A percentile compares a stretch with the other conserved stretches of the same genome.
phyloP scores from a whole-genome alignment of 2,797 vertebrate genomes.

The Muscicapa comitata region DNA sequence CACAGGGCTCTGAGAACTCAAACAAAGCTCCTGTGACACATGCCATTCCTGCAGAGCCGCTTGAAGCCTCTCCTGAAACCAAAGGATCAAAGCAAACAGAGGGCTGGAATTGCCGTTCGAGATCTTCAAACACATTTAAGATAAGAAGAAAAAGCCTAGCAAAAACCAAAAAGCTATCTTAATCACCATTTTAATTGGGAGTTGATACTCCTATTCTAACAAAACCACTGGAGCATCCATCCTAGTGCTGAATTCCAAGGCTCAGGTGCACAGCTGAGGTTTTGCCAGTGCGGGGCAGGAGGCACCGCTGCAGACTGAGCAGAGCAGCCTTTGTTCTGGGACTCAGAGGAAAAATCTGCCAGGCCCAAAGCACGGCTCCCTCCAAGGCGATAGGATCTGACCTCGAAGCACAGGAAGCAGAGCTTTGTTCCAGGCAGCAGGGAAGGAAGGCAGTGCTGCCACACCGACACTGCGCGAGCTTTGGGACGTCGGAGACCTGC shows the following conservation, averaged over 20 bases:
- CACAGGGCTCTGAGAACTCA: background rate
- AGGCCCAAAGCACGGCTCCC: background rate
- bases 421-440: background rate
- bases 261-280: background rate
- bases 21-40: background rate
- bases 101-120: fast-evolving
- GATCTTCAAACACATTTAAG: background rate
- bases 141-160: background rate
- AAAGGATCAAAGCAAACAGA: background rate
- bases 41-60: background rate
- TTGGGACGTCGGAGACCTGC: background rate
- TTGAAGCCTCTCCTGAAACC: background rate
- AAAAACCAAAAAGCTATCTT: background rate
- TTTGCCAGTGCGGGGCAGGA: background rate
- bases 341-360: background rate
- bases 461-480: fast-evolving
- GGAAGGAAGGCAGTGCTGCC: background rate
- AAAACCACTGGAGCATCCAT: background rate
- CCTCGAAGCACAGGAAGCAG: background rate
- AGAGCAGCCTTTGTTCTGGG: background rate
- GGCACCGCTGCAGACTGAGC: fast-evolving
- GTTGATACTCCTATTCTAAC: background rate
- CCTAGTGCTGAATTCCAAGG: background rate
- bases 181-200: background rate
- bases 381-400: background rate